Evolutionary conservation across 2,888 invertebrate species (phyloP), one percentile per base, ranked within the genome.

Genomic region (Melanostoma scalare): DNA sequence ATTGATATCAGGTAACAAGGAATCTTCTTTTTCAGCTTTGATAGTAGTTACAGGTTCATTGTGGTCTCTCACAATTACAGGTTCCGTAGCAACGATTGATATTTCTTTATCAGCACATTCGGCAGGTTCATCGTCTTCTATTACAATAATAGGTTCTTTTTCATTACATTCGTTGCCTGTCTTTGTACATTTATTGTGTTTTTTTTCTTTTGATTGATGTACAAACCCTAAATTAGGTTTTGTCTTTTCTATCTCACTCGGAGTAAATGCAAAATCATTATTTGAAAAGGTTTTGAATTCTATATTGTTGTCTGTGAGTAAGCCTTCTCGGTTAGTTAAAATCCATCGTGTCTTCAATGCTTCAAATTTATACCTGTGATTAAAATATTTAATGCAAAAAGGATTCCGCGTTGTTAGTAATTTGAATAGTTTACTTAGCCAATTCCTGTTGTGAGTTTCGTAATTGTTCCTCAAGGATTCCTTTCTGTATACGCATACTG

Each of bases 301-400:
- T 40, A 91, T 90, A 35, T 89, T 87, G 74, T 91, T 87, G 48
- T 91, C 89, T 38, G 87, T 88, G 31, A 91, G 87, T 20, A 90
- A 80, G 84, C 88, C 86, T 86, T 91, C 91, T n/a, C 90, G 88
- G 77, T 90, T 89, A 40, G 90, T 88, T 3, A 91, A 86, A 61
- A 90, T 87, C 61, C 91, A 91, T 6, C 91, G 88, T 0, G 89
- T 88, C 78, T 90, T 91, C 2, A 91, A 85, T 0, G 90, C 88
- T 82, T 91, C 91, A 85, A 91, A 91, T 30, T 91, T 89, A 91
- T 91, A 91, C 68, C 91, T 91, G 53, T 44, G 44, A 58, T 72
- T 44, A 78, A 58, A 48, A 77, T 63, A 63, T 72, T 72, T 60
- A 58, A 48, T 65, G 73, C 69, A 71, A 65, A 69, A 58, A 48